Conservation (phyloP, 1,140 invertebrate species). For the Eupristina koningsbergeri region DNA sequence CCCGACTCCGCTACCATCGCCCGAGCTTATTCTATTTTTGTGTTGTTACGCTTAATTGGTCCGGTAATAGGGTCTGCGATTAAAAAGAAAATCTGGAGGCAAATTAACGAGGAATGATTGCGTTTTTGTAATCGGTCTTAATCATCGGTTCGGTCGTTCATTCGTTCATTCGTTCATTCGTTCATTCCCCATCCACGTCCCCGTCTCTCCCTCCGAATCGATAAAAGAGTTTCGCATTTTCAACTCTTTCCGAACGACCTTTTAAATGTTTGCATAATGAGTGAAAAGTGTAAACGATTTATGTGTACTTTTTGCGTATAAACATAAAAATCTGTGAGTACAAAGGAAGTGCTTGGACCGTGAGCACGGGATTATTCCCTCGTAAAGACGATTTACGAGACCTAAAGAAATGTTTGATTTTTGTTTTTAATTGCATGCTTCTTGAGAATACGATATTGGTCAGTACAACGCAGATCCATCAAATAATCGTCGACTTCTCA, state of each 20-base stretch:
- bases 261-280: conserved; percentile 6
- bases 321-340: background rate
- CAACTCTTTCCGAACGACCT: background rate
- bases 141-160: no score
- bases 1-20: no score
- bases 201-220: background rate
- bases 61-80: background rate
- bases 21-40: background rate
- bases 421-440: background rate
- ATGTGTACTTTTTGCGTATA: background rate
- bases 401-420: background rate
- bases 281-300: background rate
- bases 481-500: background rate
- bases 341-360: background rate
- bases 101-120: background rate
- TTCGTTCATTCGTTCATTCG: no score
- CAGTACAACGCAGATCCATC: background rate
- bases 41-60: background rate
- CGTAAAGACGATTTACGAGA: background rate
- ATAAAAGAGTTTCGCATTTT: background rate
- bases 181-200: no score
- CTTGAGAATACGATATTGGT: background rate
- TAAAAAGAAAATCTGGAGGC: background rate
- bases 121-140: background rate
- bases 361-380: background rate